Percentiles rank a stretch among this genome's conserved stretches.
These are phyloP conservation scores for Teleopsis dalmanni DNA, from an alignment of 1,140 invertebrate genomes.

Conservation along the genomic window DNA sequence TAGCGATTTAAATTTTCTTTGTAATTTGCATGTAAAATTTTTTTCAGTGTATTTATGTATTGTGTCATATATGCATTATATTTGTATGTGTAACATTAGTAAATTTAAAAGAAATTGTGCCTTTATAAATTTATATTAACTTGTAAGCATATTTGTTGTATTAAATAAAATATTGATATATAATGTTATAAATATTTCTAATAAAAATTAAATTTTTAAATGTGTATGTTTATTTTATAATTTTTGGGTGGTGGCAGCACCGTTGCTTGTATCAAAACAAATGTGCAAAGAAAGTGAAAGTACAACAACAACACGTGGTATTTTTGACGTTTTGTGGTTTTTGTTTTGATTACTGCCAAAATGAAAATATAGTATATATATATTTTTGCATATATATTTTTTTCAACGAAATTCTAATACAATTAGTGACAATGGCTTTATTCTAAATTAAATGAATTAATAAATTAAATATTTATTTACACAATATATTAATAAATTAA, in stretches of 20 bases:
- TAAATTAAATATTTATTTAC: not conserved
- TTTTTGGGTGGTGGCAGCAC: not conserved
- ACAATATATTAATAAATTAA: not conserved
- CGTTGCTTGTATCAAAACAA: not conserved
- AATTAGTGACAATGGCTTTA: too few relatives aligned
- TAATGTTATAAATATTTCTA: not conserved
- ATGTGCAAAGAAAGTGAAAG: not conserved
- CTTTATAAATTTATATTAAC: not conserved
- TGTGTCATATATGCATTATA: not conserved
- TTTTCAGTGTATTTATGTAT: not conserved
- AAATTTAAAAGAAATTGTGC: not conserved
- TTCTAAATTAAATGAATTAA: not conserved
- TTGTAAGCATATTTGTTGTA: not conserved
- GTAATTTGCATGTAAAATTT: not conserved
- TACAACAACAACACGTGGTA: not conserved
- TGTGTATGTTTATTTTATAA: not conserved
- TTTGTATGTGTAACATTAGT: not conserved
- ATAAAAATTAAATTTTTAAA: constrained; percentile 3
- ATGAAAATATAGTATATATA: not conserved
- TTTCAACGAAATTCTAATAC: not conserved
- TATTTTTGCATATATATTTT: too few relatives aligned
- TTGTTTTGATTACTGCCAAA: constrained; percentile 11
- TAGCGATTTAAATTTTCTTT: not conserved
- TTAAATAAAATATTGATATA: not conserved
- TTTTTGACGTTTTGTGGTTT: constrained; percentile 3